These are phyloP conservation scores for Operophtera brumata DNA, from an alignment of 2,888 invertebrate genomes.

Conservation along the genomic window DNA sequence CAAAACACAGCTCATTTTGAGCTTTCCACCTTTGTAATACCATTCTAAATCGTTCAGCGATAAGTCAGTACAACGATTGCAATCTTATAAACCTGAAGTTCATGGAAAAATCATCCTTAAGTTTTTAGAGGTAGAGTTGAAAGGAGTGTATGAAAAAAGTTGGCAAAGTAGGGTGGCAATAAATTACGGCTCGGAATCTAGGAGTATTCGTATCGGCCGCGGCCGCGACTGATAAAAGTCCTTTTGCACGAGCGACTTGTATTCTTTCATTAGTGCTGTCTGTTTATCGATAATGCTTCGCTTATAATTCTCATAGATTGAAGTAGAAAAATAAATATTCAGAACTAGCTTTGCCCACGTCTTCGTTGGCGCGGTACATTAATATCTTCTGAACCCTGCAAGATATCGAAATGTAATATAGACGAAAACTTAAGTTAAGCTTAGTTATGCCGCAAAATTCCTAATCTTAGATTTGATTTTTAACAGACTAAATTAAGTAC, in stretches of 20 bases:
- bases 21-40: constrained; percentile 21
- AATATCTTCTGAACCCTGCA: too few species aligned
- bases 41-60: constrained; percentile 23
- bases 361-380: too few species aligned
- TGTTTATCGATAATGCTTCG: constrained; percentile 34
- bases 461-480: too few species aligned
- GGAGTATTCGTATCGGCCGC: constrained; percentile 70
- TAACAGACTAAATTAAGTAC: too few species aligned
- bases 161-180: constrained; percentile 61
- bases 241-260: constrained; percentile 63
- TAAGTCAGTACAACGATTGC: constrained; percentile 3
- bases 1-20: constrained; percentile 15
- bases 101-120: constrained; percentile 26
- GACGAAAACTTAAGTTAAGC: too few species aligned
- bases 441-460: too few species aligned
- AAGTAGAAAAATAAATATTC: too few species aligned
- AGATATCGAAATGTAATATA: too few species aligned
- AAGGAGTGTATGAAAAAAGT: constrained; percentile 3
- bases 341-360: too few species aligned
- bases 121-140: constrained; percentile 4
- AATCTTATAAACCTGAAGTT: constrained; percentile 4
- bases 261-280: constrained; percentile 54
- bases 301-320: too few species aligned
- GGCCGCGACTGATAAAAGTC: constrained; percentile 73
- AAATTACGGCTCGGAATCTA: constrained; percentile 68